Evolutionary conservation across 2,113 vertebrate species (phyloP).

Genomic region (Danionella cerebrum): DNA sequence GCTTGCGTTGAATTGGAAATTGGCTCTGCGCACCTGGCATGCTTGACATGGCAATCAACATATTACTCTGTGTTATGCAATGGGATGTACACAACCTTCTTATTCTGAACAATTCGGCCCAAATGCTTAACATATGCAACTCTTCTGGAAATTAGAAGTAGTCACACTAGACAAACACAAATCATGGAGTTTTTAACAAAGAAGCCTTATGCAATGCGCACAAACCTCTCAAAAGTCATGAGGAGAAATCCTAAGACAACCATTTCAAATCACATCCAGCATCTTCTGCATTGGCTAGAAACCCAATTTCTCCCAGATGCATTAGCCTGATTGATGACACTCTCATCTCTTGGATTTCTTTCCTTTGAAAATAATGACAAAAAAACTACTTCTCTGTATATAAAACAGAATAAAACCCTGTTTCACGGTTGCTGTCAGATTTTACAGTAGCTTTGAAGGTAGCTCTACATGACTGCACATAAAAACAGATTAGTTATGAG

Average conservation of each 20-base stretch:
- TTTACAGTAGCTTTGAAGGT: conserved; percentile 23
- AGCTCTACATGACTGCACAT: neutral
- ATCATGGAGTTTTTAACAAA: neutral
- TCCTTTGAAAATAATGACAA: conserved; percentile 20
- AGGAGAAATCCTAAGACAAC: neutral
- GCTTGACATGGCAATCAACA: conserved; percentile 8
- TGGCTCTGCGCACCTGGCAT: conserved; percentile 1
- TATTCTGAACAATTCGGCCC: neutral
- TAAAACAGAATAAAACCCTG: conserved; percentile 19
- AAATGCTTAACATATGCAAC: neutral
- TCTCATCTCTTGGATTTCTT: conserved; percentile 9
- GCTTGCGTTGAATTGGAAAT: conserved; percentile 23
- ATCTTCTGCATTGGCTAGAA: neutral
- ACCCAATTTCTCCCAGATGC: conserved; percentile 8
- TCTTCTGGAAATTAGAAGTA: neutral
- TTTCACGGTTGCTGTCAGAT: conserved; percentile 5
- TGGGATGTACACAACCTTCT: conserved; percentile 9
- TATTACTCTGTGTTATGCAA: conserved; percentile 25
- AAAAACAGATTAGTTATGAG: neutral
- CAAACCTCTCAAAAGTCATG: neutral
- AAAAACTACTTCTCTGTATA: conserved; percentile 23
- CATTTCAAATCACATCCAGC: neutral
- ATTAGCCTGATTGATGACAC: conserved; percentile 16
- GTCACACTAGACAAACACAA: neutral
- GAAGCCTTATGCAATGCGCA: neutral